Conservation (phyloP, 2,113 vertebrate species). For the Callionymus lyra region DNA sequence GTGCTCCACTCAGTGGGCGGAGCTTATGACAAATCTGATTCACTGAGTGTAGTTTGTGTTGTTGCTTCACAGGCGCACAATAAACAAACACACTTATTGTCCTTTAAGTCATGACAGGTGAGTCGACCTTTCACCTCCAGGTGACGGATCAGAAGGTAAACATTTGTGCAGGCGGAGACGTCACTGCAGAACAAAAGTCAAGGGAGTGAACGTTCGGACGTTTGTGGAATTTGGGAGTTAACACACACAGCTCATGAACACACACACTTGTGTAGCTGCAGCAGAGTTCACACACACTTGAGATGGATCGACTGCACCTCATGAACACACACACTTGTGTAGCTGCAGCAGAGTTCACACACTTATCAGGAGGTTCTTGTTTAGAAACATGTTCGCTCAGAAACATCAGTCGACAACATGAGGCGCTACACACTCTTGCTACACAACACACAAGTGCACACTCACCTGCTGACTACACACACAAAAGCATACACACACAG, state of each 20-base stretch:
- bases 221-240: slow-evolving; percentile 1
- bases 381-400: not conserved
- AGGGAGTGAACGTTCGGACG: not conserved
- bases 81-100: no score
- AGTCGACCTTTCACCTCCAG: no score
- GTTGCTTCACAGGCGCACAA: no score
- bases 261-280: not conserved
- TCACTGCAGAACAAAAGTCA: not conserved
- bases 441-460: slow-evolving; percentile 9
- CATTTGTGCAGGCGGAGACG: not conserved
- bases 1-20: no score
- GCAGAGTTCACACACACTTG: not conserved
- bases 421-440: slow-evolving; percentile 3
- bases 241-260: not conserved
- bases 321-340: not conserved
- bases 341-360: not conserved
- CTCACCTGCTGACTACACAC: slow-evolving; percentile 3
- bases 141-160: no score
- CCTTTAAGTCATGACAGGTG: no score
- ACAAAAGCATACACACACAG: not conserved
- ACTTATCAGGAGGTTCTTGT: not conserved
- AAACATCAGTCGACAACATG: not conserved
- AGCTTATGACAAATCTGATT: no score
- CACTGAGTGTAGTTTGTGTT: no score
- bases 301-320: not conserved